Evolutionary conservation across 64 coral and sea anemone species (phyloP), one percentile per base, ranked within the genome.

Genomic region (Cladopsammia gracilis): DNA sequence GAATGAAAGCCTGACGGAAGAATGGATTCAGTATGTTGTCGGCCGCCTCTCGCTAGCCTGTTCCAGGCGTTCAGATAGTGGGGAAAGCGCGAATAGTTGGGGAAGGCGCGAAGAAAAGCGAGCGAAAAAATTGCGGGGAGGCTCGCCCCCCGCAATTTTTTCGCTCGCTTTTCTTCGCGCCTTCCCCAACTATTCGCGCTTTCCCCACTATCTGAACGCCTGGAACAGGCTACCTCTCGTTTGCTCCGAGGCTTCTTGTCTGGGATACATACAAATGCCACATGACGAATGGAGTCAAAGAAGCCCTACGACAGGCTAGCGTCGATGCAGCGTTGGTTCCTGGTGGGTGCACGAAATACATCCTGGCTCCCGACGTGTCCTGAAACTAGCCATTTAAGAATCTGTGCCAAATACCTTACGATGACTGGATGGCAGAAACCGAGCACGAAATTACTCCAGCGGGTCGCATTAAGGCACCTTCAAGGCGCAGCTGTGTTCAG

Each of bases 391-490:
- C 59, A 14, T 89, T 89, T 77, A 89, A 89, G 73, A 67, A 59
- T 53, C 87, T 67, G 50, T 89, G 87, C 87, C 58, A 77, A 89
- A 89, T 89, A 89, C 58, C 72, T 59, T 89, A 78, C 25, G 16
- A 89, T 65, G 59, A 89, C 51, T 89, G 72, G 87, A 78, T 66
- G 87, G 87, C 87, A 89, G 43, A 89, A 89, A 89, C 58, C 15
- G 74, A 89, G 60, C 74, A 89, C 44, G 73, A 89, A 89, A 3
- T 89, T 42, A 89, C 74, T 42, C 74, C 87, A 26, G 87, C 58
- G 48, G 87, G 57, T 89, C 51, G 59, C 13, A 89, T 89, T 18
- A 89, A 89, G 87, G 58, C 73, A 43, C 87, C 58, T 60, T 78
- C 87, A 89, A 77, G 87, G 62, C 87, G 42, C 73, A 89, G 59